Evolutionary conservation across 2,797 vertebrate species (phyloP), one percentile per base, ranked within the genome.

Genomic region (Sebastes goodei): DNA sequence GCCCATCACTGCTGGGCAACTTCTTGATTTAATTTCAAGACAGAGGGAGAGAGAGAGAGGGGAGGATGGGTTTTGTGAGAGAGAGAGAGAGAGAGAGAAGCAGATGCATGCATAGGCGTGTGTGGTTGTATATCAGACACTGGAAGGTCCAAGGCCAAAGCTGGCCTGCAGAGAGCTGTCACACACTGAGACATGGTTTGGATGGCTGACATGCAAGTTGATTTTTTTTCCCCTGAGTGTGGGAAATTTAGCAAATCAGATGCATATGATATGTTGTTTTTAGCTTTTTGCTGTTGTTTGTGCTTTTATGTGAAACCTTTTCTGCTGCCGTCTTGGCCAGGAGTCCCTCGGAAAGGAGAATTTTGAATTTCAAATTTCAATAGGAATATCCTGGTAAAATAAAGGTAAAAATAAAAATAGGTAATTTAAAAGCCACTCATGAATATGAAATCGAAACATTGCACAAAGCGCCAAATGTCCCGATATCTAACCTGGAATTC

Each of bases 11-110:
- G 76, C 68, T 74, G 57, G 75, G 61, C 67, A 72, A 83, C 62
- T 70, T 87, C 72, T 68, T 78, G 81, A 90, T 84, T 91, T 72
- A 80, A 84, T 91, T 92, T 90, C 56, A 74, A 77, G 64, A 70
- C 68, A 21, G 70, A 75, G 59, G 2, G 46, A 49, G 32, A 78
- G 52, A 30, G 32, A 78, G 52, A 30, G 53, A 67, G 17, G 14
- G 61, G 32, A 61, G 52, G 62, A 53, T 23, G 63, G 49, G 42
- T 38, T 56, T 66, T 23, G 46, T 59, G 76, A 46, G 21, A 78
- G 76, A 57, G 21, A 23, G 23, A 57, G 21, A 78, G 27, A 74
- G 23, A 57, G 21, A 78, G 27, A 74, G 60, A 57, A 74, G 65
- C 75, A 81, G 74, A 85, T 71, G 66, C 10, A 80, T 10, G 23